Evolutionary conservation across 2,888 invertebrate species (phyloP).

Genomic region (Parnassius mnemosyne): DNA sequence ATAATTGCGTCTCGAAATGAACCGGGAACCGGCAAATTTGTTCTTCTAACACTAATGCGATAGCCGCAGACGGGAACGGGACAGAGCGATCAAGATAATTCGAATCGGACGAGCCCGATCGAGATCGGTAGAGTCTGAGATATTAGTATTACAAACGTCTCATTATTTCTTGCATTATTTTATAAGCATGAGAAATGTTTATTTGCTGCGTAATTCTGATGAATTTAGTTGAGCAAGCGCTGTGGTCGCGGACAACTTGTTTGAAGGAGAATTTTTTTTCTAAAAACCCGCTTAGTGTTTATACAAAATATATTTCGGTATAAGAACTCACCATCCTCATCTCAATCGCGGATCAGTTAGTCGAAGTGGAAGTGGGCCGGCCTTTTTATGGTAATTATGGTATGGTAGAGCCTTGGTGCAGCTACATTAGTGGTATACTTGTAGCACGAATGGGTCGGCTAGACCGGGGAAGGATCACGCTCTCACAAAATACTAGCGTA

Average conservation of each 20-base stretch:
- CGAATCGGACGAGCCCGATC: constrained; percentile 59
- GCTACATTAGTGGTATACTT: too few relatives aligned
- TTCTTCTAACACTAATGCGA: constrained; percentile 44
- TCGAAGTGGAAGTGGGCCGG: too few relatives aligned
- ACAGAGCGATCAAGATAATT: constrained; percentile 64
- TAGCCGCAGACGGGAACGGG: constrained; percentile 45
- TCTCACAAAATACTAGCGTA: too few relatives aligned
- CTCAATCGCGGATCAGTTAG: too few relatives aligned
- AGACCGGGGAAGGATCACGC: too few relatives aligned
- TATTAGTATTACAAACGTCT: constrained; percentile 62
- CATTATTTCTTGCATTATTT: constrained; percentile 63
- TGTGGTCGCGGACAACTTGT: neutral
- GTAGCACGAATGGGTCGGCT: too few relatives aligned
- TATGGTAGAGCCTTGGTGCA: too few relatives aligned
- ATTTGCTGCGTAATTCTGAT: constrained; percentile 16
- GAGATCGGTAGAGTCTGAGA: constrained; percentile 60
- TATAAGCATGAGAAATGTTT: constrained; percentile 26
- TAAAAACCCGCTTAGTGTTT: too few relatives aligned
- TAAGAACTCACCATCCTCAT: too few relatives aligned
- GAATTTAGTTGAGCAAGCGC: constrained; percentile 19
- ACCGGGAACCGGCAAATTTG: constrained; percentile 44
- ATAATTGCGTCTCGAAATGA: constrained; percentile 61
- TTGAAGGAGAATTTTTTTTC: neutral
- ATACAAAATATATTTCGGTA: too few relatives aligned
- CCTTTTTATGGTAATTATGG: too few relatives aligned